A percentile compares a stretch with the other conserved stretches of the same genome.
These are phyloP conservation scores for Andrena camellia DNA, from an alignment of 2,888 invertebrate species.

Conservation along the genomic window DNA sequence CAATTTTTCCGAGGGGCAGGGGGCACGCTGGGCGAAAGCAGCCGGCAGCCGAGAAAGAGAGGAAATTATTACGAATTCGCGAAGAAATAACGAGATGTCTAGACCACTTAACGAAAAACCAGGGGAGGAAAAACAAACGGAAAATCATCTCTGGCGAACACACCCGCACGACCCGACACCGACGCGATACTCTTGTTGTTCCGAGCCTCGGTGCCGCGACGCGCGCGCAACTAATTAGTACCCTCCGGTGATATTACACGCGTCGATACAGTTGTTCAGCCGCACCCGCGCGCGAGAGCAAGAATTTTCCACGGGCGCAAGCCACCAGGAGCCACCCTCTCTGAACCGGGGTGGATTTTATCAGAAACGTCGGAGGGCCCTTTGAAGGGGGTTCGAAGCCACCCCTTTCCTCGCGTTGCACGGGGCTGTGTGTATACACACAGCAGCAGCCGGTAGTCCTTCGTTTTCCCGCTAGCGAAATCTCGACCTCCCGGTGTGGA, in stretches of 20 bases:
- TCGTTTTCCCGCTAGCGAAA: constrained; percentile 62
- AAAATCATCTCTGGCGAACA: constrained; percentile 47
- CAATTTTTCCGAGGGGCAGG: not conserved
- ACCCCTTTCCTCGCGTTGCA: constrained; percentile 51
- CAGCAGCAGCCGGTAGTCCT: constrained; percentile 36
- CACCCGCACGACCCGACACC: not conserved
- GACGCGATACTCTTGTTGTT: constrained; percentile 37
- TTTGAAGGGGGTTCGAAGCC: constrained; percentile 56
- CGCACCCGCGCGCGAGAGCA: constrained; percentile 49
- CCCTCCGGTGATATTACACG: constrained; percentile 63
- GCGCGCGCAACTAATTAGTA: constrained; percentile 57
- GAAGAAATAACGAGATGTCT: constrained; percentile 53
- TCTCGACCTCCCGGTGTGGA: constrained; percentile 62
- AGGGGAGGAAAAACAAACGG: constrained; percentile 42
- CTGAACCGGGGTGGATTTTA: constrained; percentile 64
- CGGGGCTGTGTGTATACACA: constrained; percentile 42
- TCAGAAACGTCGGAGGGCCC: constrained; percentile 66
- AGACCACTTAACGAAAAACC: constrained; percentile 48
- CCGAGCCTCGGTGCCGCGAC: not conserved
- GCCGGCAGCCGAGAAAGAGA: not conserved
- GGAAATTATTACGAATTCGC: constrained; percentile 34
- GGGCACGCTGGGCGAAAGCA: not conserved
- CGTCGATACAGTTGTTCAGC: constrained; percentile 61
- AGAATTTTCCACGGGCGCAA: constrained; percentile 59
- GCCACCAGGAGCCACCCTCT: constrained; percentile 46